Evolutionary conservation across 2,113 vertebrate genomes (phyloP).

Genomic region (Psilopogon haemacephalus): DNA sequence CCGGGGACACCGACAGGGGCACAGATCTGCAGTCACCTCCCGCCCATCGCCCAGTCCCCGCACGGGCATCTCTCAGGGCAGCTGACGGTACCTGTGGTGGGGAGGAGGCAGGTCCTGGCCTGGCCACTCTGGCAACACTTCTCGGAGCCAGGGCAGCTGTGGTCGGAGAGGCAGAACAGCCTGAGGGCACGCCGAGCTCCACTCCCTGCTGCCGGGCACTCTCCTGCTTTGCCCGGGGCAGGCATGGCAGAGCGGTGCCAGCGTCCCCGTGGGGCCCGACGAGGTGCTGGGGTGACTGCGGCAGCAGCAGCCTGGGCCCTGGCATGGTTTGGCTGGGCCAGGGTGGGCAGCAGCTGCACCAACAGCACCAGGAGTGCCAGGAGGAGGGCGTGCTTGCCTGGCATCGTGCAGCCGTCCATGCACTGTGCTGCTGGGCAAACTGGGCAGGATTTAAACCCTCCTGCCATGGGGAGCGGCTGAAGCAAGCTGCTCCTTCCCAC

Average conservation of each 20-base stretch:
- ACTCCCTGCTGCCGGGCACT: rapidly evolving
- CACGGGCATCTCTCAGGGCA: rapidly evolving
- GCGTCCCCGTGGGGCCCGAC: rapidly evolving
- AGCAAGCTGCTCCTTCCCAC: background rate
- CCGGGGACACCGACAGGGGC: rapidly evolving
- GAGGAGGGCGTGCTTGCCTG: background rate
- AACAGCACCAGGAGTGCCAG: background rate
- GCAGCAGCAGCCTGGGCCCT: background rate
- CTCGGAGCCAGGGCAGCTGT: background rate
- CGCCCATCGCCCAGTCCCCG: rapidly evolving
- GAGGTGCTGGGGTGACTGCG: rapidly evolving
- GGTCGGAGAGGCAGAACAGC: slow-evolving; percentile 25
- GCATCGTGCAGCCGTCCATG: background rate
- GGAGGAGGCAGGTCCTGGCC: slow-evolving; percentile 35
- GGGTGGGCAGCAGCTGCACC: rapidly evolving
- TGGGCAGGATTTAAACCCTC: background rate
- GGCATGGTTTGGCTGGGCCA: background rate
- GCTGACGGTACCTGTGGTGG: background rate
- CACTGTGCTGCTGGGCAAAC: background rate
- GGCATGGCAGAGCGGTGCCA: background rate
- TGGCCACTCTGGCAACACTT: slow-evolving; percentile 23
- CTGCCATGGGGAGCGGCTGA: background rate
- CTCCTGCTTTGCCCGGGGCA: background rate
- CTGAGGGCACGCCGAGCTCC: rapidly evolving
- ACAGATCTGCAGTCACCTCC: background rate